Evolutionary conservation across 2,888 invertebrate species (phyloP).

Genomic region (Zhuqinia jingwanae): DNA sequence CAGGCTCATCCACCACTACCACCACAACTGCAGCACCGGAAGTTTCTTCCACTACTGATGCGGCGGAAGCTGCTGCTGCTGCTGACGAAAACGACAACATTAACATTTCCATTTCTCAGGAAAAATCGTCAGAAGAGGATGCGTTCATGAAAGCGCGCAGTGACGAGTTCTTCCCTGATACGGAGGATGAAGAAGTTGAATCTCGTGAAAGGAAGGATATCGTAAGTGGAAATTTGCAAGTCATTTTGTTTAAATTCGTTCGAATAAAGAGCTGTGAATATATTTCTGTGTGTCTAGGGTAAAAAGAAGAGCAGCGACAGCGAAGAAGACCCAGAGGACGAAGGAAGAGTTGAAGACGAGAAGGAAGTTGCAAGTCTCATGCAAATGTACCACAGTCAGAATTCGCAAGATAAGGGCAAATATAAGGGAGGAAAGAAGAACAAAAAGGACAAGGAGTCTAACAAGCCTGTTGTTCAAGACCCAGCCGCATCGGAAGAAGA

Average conservation of each 20-base stretch:
- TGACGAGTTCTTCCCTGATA: conserved; percentile 77
- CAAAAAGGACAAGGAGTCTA: conserved; percentile 61
- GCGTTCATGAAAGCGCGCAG: conserved; percentile 76
- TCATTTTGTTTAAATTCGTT: conserved; percentile 12
- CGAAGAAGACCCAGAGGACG: conserved; percentile 77
- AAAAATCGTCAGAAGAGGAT: conserved; percentile 76
- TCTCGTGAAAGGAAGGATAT: conserved; percentile 60
- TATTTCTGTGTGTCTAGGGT: conserved; percentile 43
- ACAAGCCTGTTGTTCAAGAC: conserved; percentile 72
- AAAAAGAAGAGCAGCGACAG: conserved; percentile 75
- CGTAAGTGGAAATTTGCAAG: conserved; percentile 25
- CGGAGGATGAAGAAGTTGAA: conserved; percentile 75
- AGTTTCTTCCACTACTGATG: conserved; percentile 43
- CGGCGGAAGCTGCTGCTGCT: conserved; percentile 53
- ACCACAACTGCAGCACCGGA: conserved; percentile 30
- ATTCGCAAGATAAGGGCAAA: conserved; percentile 75
- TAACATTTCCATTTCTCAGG: conserved; percentile 68
- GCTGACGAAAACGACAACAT: conserved; percentile 56
- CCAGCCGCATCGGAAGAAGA: conserved; percentile 53
- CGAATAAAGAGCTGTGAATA: neutral
- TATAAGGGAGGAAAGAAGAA: conserved; percentile 71
- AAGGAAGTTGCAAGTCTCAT: conserved; percentile 77
- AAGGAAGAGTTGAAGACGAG: conserved; percentile 66
- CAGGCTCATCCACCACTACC: conserved; percentile 44
- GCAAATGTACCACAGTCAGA: conserved; percentile 77